Conservation (phyloP, 2,113 vertebrate species). For the Mirounga angustirostris region DNA sequence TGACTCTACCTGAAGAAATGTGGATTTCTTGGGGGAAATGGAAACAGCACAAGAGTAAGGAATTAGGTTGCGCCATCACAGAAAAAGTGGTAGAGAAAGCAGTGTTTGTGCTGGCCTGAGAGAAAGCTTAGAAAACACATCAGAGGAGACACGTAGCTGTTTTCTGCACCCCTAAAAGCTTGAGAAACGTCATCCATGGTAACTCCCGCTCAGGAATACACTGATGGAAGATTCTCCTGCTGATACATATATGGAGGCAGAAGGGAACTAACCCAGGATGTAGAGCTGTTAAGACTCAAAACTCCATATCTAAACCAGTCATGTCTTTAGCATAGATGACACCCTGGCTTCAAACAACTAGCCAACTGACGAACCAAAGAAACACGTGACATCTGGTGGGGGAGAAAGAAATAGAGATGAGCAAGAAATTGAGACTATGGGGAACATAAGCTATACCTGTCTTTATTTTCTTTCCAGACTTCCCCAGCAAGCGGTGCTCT, state of each 20-base stretch:
- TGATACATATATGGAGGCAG: background rate
- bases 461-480: background rate
- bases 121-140: background rate
- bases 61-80: background rate
- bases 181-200: background rate
- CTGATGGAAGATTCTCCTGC: background rate
- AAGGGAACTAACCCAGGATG: background rate
- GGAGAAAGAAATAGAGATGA: background rate
- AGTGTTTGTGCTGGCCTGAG: background rate
- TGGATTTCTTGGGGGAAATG: background rate
- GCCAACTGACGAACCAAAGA: background rate
- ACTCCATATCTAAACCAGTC: background rate
- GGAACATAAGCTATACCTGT: background rate
- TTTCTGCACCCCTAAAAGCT: background rate
- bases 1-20: background rate
- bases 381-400: background rate
- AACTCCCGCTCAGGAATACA: background rate
- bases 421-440: background rate
- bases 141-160: background rate
- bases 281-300: background rate
- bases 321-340: conserved; percentile 3
- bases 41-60: background rate
- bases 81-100: background rate
- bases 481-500: background rate
- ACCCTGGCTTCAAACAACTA: background rate